These are phyloP conservation scores for Esox niger DNA, from an alignment of 2,113 vertebrate genomes.

Conservation along the genomic window DNA sequence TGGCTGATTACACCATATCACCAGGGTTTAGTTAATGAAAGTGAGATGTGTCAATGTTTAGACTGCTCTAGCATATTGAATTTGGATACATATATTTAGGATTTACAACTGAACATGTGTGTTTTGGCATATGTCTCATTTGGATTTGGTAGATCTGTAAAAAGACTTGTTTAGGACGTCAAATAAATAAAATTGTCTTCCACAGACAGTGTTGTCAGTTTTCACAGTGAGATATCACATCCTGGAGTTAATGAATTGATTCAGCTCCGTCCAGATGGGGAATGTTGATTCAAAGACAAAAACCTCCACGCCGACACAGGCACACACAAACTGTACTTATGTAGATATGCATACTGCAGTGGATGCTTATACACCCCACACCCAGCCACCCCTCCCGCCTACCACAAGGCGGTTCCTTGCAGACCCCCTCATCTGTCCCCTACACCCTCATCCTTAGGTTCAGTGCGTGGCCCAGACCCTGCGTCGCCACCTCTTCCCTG, in stretches of 20 bases:
- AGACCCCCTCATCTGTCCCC: slow-evolving; percentile 53
- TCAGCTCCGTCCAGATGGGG: slow-evolving; percentile 60
- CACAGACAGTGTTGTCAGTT: slow-evolving; percentile 60
- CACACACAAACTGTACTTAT: neutral
- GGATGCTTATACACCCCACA: neutral
- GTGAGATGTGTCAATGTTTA: no score
- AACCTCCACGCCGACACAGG: slow-evolving; percentile 10
- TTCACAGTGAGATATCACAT: slow-evolving; percentile 51
- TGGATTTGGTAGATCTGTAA: slow-evolving; percentile 41
- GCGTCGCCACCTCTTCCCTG: slow-evolving; percentile 58
- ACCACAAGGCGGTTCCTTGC: slow-evolving; percentile 35
- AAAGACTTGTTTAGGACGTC: slow-evolving; percentile 38
- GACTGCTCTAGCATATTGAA: neutral
- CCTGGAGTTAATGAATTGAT: slow-evolving; percentile 52
- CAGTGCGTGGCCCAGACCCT: slow-evolving; percentile 52
- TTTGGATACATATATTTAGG: no score
- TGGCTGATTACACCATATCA: no score
- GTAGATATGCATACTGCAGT: slow-evolving; percentile 4
- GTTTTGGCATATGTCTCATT: slow-evolving; percentile 55
- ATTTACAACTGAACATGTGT: slow-evolving; percentile 40
- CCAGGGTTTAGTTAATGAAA: no score
- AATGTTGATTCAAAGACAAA: slow-evolving; percentile 40
- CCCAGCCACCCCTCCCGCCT: neutral
- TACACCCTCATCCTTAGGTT: slow-evolving; percentile 69
- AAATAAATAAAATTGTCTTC: slow-evolving; percentile 34